Evolutionary conservation across 1,140 invertebrate genomes (phyloP), one percentile per base, ranked within the genome.

Genomic region (Condylostylus longicornis): DNA sequence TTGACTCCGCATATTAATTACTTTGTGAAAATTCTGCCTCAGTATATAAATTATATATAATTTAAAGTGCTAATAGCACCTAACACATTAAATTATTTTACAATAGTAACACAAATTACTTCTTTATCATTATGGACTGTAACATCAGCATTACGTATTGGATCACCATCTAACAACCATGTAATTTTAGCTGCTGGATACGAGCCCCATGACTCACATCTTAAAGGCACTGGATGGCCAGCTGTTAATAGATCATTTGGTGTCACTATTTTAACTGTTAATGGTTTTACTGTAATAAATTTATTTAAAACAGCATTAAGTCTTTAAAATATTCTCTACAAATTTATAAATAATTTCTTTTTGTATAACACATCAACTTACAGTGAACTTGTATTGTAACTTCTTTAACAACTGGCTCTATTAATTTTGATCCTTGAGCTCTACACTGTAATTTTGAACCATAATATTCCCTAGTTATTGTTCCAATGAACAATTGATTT

Each of bases 121-220:
- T 58, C 55, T 25, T 48, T 52, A 43, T 60, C 57, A 34, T 44
- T 60, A 40, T 58, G 49, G 9, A 57, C 43, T n/a, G 55, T 57
- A n/a, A 57, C 51, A 42, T 61, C 57, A 15, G 58, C 53, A 35
- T 58, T 60, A n/a, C 67, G 67, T 49, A 79, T 71, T 44, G 70
- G 63, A 42, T 71, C 69, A 32, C 72, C 73, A 36, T 72, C 75
- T 17, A 80, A 61, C 36, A 74, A 68, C 80, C 79, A 82, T 33
- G 71, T 64, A 37, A 83, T 69, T 46, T 72, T 74, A 10, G 79
- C 77, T 14, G 78, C 70, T 7, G 80, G 80, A 53, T 74, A 70
- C 15, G 79, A 80, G 19, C 80, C 80, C 58, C 69, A 72, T 34
- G 75, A 73, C 48, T 79, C 71, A 54, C 80, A 83, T 41, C 66